These are phyloP conservation scores for Sylvietta virens DNA, from an alignment of 2,113 vertebrate species.

Conservation along the genomic window DNA sequence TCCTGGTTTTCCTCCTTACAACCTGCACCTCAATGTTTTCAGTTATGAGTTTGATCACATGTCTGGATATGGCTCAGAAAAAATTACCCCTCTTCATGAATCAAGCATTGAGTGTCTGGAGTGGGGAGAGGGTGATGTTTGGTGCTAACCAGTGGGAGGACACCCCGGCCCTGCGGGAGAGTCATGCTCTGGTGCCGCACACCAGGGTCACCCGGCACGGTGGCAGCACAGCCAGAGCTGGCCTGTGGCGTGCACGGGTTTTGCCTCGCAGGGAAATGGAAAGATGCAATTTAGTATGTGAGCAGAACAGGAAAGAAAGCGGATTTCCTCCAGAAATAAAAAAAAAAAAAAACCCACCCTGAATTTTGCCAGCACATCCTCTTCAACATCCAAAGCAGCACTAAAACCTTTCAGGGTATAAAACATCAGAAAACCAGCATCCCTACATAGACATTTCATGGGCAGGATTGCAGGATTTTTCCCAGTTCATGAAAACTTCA, in stretches of 20 bases:
- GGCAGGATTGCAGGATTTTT: neutral
- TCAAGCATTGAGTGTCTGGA: neutral
- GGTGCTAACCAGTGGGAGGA: neutral
- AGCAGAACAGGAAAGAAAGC: neutral
- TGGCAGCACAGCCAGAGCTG: neutral
- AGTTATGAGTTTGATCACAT: rapidly evolving
- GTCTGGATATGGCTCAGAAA: neutral
- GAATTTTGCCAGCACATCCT: neutral
- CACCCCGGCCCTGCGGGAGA: rapidly evolving
- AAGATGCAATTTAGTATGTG: neutral
- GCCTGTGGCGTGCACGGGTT: rapidly evolving
- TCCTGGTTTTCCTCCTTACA: neutral
- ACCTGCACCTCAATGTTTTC: neutral
- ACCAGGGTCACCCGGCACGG: rapidly evolving
- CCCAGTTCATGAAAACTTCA: neutral
- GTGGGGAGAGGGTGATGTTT: neutral
- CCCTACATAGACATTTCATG: neutral
- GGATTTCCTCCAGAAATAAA: neutral
- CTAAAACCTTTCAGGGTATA: neutral
- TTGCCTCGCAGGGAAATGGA: neutral
- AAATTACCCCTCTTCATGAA: neutral
- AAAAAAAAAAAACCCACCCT: neutral
- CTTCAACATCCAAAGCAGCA: neutral
- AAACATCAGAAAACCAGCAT: neutral
- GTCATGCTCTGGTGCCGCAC: neutral